Evolutionary conservation across 1,140 invertebrate species (phyloP), one percentile per base, ranked within the genome.

Genomic region (Brachionus angularis): DNA sequence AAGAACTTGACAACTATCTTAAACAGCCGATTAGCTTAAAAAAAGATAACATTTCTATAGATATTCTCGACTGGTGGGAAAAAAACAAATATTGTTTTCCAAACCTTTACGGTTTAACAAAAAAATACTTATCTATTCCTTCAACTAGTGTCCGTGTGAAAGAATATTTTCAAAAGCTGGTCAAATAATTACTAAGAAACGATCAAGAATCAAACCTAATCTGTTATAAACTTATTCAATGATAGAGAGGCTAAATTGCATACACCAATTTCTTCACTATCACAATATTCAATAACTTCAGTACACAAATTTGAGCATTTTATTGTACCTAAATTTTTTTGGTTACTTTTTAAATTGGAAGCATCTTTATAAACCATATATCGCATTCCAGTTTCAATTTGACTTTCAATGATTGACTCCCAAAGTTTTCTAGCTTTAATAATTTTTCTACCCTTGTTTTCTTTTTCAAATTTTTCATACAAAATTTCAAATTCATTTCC

Each of bases 191-290:
- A n/a, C n/a, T n/a, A n/a, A n/a, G n/a, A n/a, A n/a, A n/a, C n/a
- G n/a, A n/a, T n/a, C n/a, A n/a, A n/a, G n/a, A n/a, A n/a, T n/a
- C n/a, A n/a, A n/a, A n/a, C n/a, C n/a, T n/a, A n/a, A n/a, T 88
- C 85, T 3, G 86, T 76, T 0, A 98, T 91, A 84, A 91, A 99
- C 87, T 91, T 91, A 78, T 95, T 96, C 0, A 99, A 83, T 14
- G 96, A 94, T 74, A 99, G 89, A 0, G 96, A 98, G 1, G 95
- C 96, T 76, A 98, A 85, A 84, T 98, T 98, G 81, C 96, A 99
- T 0, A 98, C 96, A 27, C 95, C 96, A 33, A 97, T 82, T 86
- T 98, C 95, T 81, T 96, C 91, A 1, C 87, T 83, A 39, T 89
- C 87, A 42, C 78, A 82, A 78, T 96, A 98, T 80, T 98, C 88